A percentile compares a stretch with the other conserved stretches of the same genome.
Evolutionary conservation across 2,113 vertebrate species (phyloP).

Genomic region (Cheirogaleus medius): DNA sequence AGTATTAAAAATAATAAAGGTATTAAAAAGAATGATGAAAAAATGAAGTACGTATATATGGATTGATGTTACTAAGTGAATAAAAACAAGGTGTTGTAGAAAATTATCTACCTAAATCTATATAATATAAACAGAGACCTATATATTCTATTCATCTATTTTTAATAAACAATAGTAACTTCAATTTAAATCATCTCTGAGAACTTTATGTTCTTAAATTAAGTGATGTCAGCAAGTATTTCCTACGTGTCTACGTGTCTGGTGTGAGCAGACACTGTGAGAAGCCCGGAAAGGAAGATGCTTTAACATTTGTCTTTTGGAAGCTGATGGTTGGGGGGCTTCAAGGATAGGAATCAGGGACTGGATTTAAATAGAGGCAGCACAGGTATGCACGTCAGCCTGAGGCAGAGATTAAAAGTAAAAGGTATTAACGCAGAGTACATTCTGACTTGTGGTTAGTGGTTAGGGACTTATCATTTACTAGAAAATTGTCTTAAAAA

Average conservation of each 20-base stretch:
- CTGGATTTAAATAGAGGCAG: not conserved
- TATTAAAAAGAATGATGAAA: not conserved
- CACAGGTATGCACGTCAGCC: accelerated
- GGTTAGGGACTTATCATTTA: not conserved
- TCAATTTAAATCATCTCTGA: not conserved
- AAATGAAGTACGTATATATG: not conserved
- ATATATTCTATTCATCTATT: not conserved
- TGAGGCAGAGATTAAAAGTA: not conserved
- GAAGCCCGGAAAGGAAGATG: not conserved
- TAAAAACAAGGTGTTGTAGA: not conserved
- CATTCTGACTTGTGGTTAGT: not conserved
- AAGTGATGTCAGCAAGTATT: not conserved
- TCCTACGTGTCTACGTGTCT: not conserved
- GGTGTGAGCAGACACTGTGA: not conserved
- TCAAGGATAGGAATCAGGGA: not conserved
- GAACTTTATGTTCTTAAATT: not conserved
- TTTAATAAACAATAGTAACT: not conserved
- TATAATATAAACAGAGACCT: not conserved
- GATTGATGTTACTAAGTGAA: not conserved
- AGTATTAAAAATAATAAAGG: not conserved
- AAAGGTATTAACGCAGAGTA: not conserved
- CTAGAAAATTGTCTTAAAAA: not conserved
- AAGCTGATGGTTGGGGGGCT: not conserved
- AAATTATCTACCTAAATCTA: not conserved
- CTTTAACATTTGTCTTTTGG: not conserved